Conservation (phyloP, 2,888 invertebrate genomes). For the Eupithecia subumbrata region DNA sequence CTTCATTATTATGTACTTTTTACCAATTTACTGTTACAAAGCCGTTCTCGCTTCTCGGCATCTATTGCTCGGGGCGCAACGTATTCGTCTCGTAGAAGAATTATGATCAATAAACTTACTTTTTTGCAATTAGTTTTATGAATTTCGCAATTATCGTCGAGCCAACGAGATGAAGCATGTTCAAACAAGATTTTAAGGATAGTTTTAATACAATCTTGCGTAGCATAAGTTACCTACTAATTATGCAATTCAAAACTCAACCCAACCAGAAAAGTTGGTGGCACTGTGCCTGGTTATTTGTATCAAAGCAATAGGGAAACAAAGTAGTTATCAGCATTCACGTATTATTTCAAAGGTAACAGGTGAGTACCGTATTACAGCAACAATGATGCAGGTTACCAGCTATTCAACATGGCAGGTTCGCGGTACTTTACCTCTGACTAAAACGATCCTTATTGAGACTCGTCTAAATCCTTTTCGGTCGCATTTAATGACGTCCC, state of each 20-base stretch:
- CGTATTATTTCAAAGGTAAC: constrained; percentile 13
- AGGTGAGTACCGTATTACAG: constrained; percentile 25
- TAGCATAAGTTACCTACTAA: not conserved
- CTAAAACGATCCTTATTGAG: constrained; percentile 73
- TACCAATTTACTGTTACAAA: constrained; percentile 69
- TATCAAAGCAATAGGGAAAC: constrained; percentile 3
- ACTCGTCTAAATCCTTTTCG: constrained; percentile 74
- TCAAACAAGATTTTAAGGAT: not conserved
- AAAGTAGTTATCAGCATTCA: not conserved
- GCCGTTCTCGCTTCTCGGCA: constrained; percentile 44
- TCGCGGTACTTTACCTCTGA: constrained; percentile 62
- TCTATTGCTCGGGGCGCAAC: constrained; percentile 49
- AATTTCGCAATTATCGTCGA: constrained; percentile 14
- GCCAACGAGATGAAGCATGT: not conserved
- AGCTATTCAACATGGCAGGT: constrained; percentile 39
- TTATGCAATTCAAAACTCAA: not conserved
- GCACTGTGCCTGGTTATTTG: not conserved
- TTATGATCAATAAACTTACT: constrained; percentile 35
- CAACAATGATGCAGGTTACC: constrained; percentile 31
- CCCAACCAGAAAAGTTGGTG: not conserved
- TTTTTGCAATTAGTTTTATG: constrained; percentile 27
- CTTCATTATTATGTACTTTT: constrained; percentile 73
- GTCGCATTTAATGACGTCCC: constrained; percentile 78
- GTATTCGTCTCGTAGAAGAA: constrained; percentile 36
- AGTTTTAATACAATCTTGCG: not conserved